A percentile compares a stretch with the other conserved stretches of the same genome.
These are phyloP conservation scores for Mastacembelus armatus DNA, from an alignment of 2,797 vertebrate genomes.

Conservation along the genomic window DNA sequence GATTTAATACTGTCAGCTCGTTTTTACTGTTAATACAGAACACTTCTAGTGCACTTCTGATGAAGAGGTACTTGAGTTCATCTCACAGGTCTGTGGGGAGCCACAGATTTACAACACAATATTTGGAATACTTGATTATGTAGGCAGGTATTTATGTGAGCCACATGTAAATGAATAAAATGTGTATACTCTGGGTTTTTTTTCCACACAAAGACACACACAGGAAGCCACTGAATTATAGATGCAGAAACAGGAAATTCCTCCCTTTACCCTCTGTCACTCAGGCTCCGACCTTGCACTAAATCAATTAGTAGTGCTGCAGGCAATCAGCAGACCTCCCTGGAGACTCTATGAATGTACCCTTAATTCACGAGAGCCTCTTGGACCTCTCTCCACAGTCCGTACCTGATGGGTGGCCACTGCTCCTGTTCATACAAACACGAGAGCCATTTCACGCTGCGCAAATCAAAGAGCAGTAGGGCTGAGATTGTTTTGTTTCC, in stretches of 20 bases:
- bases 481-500: slow-evolving; percentile 38
- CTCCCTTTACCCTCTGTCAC: slow-evolving; percentile 78
- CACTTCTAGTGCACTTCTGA: too few relatives aligned
- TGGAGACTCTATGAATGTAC: slow-evolving; percentile 59
- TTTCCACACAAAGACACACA: slow-evolving; percentile 21
- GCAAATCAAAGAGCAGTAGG: slow-evolving; percentile 61
- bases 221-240: slow-evolving; percentile 85
- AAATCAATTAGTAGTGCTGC: slow-evolving; percentile 85
- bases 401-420: slow-evolving; percentile 72
- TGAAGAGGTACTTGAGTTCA: too few relatives aligned
- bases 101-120: background rate
- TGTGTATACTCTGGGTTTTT: slow-evolving; percentile 8
- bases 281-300: slow-evolving; percentile 81
- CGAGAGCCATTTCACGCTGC: slow-evolving; percentile 55
- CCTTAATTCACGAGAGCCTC: slow-evolving; percentile 70
- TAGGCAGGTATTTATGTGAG: background rate
- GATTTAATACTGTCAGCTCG: background rate
- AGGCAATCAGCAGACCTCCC: slow-evolving; percentile 77
- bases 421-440: slow-evolving; percentile 45
- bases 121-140: background rate
- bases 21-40: background rate
- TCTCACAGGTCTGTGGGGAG: background rate
- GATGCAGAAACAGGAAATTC: slow-evolving; percentile 87
- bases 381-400: slow-evolving; percentile 45
- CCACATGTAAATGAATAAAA: slow-evolving; percentile 33